Percentiles rank a stretch among this genome's conserved stretches.
phyloP scores from a whole-genome alignment of 2,797 vertebrate species.

The Atherinosoma microstoma region DNA sequence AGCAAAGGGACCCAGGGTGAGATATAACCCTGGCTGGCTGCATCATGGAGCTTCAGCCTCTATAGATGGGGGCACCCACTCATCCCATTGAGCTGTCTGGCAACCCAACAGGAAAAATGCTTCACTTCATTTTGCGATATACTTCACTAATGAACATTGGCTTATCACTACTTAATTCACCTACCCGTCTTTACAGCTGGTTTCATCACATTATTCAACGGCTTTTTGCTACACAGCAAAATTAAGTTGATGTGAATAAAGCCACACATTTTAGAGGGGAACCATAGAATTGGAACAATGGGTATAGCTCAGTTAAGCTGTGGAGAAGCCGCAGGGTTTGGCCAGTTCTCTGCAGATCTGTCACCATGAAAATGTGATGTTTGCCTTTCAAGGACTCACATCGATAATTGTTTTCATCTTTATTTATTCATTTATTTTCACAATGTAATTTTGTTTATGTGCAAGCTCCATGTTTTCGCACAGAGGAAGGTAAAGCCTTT shows the following conservation, averaged over 20 bases:
- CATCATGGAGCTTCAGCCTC: too few species aligned
- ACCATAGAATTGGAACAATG: not conserved
- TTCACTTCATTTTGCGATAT: not conserved
- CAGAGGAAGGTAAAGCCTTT: not conserved
- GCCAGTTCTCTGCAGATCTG: not conserved
- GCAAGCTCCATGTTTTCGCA: not conserved
- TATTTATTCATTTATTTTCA: not conserved
- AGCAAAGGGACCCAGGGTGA: too few species aligned
- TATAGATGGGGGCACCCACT: too few species aligned
- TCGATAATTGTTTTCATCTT: too few species aligned
- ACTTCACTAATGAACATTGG: not conserved
- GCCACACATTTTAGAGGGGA: not conserved
- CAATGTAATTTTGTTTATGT: not conserved
- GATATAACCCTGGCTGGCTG: too few species aligned
- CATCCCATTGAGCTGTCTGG: too few species aligned
- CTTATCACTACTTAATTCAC: not conserved
- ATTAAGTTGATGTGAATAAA: not conserved
- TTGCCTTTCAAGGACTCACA: too few species aligned
- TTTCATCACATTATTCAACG: conserved; percentile 6
- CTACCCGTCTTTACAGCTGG: not conserved
- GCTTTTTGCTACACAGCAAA: not conserved
- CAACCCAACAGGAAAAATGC: too few species aligned
- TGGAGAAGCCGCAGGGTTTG: not conserved
- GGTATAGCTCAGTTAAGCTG: not conserved
- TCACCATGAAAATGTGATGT: not conserved